Percentiles rank a stretch among this genome's conserved stretches.
Evolutionary conservation across 2,113 vertebrate genomes (phyloP).

Genomic region (Microcebus tavaratra): DNA sequence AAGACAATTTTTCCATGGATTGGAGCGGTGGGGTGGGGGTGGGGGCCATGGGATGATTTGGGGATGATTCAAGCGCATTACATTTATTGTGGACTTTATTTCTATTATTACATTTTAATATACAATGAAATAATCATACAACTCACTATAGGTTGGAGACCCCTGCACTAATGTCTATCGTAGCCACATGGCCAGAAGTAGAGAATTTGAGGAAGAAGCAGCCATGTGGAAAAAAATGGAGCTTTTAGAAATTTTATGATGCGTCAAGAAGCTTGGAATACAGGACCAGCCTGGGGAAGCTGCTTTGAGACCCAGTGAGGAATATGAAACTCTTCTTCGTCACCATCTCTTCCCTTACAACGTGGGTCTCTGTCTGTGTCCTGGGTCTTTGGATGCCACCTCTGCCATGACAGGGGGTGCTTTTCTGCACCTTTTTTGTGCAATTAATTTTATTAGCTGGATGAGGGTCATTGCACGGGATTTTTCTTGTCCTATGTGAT

Average conservation of each 20-base stretch:
- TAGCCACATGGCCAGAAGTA: neutral
- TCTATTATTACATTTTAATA: too few species aligned
- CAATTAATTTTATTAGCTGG: constrained; percentile 17
- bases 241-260: neutral
- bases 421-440: neutral
- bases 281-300: neutral
- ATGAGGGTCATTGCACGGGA: neutral
- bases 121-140: too few species aligned
- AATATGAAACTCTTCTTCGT: neutral
- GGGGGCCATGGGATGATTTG: accelerated
- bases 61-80: too few species aligned
- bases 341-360: neutral
- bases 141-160: too few species aligned
- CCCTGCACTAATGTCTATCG: neutral
- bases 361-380: neutral
- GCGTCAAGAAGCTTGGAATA: neutral
- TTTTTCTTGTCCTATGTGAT: neutral
- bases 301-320: neutral
- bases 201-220: neutral
- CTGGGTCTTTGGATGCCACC: neutral
- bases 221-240: neutral
- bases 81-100: too few species aligned
- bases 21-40: too few species aligned
- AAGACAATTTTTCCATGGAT: too few species aligned
- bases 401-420: neutral